Percentiles rank a stretch among this genome's conserved stretches.
Conservation (phyloP, 2,888 invertebrate species). For the Xanthia togata region DNA sequence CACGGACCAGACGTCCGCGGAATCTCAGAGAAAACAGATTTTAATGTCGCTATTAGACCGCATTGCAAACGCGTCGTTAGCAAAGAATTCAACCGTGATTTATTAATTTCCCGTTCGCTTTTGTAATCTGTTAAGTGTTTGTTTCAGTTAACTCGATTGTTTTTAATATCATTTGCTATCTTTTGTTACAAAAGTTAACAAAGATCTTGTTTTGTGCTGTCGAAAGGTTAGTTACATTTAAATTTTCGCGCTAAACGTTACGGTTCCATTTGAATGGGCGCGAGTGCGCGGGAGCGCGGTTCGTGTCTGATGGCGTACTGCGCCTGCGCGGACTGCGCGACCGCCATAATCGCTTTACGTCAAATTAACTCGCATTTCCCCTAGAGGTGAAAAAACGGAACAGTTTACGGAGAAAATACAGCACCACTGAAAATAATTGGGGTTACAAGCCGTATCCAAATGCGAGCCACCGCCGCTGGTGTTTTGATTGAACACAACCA, state of each 20-base stretch:
- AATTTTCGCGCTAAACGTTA: conserved; percentile 71
- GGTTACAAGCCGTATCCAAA: conserved; percentile 76
- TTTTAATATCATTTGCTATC: conserved; percentile 79
- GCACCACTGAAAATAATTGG: conserved; percentile 83
- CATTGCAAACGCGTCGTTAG: conserved; percentile 77
- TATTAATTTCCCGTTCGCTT: conserved; percentile 73
- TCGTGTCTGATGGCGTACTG: conserved; percentile 79
- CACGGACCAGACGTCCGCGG: conserved; percentile 69
- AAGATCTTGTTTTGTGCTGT: conserved; percentile 72
- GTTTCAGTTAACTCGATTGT: conserved; percentile 42
- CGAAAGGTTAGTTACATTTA: conserved; percentile 57
- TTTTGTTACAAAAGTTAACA: conserved; percentile 85
- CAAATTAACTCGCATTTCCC: conserved; percentile 87
- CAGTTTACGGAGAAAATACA: conserved; percentile 84
- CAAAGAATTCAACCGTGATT: conserved; percentile 76
- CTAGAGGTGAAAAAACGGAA: conserved; percentile 86
- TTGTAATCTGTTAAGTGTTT: conserved; percentile 47
- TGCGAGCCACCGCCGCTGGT: background rate
- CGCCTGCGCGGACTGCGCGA: conserved; percentile 72
- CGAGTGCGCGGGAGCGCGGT: conserved; percentile 78
- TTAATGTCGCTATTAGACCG: conserved; percentile 75
- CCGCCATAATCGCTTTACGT: conserved; percentile 82
- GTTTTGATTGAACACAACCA: conserved; percentile 2
- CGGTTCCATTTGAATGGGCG: conserved; percentile 63
- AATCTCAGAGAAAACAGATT: conserved; percentile 83